Evolutionary conservation across 2,797 vertebrate genomes (phyloP).

Genomic region (Falco peregrinus): DNA sequence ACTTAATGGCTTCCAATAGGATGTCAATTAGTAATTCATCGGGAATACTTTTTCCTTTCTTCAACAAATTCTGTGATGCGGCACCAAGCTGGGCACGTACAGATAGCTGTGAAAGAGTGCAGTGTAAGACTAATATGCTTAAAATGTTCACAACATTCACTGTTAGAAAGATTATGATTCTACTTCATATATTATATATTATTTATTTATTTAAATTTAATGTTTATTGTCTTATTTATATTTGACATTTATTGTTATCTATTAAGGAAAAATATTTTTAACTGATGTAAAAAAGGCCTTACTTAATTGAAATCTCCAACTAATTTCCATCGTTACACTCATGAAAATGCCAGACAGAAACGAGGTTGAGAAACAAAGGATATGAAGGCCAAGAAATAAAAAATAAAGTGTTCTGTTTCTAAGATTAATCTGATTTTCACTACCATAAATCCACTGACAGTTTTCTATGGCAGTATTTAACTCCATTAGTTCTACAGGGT

Average conservation of each 20-base stretch:
- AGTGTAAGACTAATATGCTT: neutral
- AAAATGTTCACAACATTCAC: neutral
- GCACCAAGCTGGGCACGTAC: constrained; percentile 78
- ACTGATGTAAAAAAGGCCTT: neutral
- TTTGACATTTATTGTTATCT: neutral
- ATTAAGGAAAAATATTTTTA: neutral
- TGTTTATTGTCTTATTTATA: neutral
- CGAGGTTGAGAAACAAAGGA: neutral
- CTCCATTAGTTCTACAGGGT: neutral
- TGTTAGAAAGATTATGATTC: neutral
- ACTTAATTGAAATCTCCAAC: neutral
- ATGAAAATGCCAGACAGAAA: neutral
- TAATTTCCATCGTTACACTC: neutral
- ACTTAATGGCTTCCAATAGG: constrained; percentile 87
- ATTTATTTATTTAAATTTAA: neutral
- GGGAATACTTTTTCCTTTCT: constrained; percentile 79
- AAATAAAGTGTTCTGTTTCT: neutral
- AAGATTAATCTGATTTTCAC: neutral
- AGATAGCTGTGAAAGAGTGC: constrained; percentile 74
- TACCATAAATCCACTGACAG: neutral
- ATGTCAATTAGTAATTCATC: constrained; percentile 84
- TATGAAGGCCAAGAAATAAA: neutral
- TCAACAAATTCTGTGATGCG: constrained; percentile 77
- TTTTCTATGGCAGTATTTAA: neutral
- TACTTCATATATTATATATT: neutral